Base-by-base conservation (phyloP, 2,797 vertebrate species). In the Enteromius trimaculatus region DNA sequence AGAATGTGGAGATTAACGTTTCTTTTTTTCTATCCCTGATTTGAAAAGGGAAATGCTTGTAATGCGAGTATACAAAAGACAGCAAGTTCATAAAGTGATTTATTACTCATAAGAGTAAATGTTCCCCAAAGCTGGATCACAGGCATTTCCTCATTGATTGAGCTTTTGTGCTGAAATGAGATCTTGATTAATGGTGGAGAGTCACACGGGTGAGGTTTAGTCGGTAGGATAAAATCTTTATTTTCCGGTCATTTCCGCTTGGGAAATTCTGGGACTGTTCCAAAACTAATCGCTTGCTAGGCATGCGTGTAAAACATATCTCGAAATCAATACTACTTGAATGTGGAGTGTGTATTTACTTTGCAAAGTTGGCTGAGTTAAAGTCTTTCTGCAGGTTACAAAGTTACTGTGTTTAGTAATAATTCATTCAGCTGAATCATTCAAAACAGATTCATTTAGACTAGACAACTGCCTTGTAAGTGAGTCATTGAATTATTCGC, bases 1-100 rank as follows among this genome's bases (percentile, higher is more conserved):
- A 51, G 68, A 92, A 91, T 92, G 92, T 92, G 72, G 93, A 92
- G 92, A 93, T 94, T 91, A 94, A 91, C 92, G 85, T 87, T 88
- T 91, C 87, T 81, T 88, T 92, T 83, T 85, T 77, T 85, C 81
- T 84, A 29, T 51, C 44, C 81, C 29, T 55, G 69, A 60, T 47
- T 65, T 72, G 64, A 72, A 85, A 88, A 82, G 79, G 47, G 84
- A 89, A 89, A 87, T 84, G 86, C 84, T 55, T 81, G 83, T 91
- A 91, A 91, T 29, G 79, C 66, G 44, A 83, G 84, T 84, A 84
- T 49, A 79, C 55, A 85, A 72, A 88, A 86, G 72, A 71, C 83
- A 44, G 66, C 80, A 23, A 87, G 84, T 89, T 91, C 75, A 90
- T 81, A 81, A 79, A 87, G 83, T 80, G 62, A 70, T 90, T 90